Conservation (phyloP, 2,113 vertebrate genomes). For the Thoracochromis brauschi region DNA sequence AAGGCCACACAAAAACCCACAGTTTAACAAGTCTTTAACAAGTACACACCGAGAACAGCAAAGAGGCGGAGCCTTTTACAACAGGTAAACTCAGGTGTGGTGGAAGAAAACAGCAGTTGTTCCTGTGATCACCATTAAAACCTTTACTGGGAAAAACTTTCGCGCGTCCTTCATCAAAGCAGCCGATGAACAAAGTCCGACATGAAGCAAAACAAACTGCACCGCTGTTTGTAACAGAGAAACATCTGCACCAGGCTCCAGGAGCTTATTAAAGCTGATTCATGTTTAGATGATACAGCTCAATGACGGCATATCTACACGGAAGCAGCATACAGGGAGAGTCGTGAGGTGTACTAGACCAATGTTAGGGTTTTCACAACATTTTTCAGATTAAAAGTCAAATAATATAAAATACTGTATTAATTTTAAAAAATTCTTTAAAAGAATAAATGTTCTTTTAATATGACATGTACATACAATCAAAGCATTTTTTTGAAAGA, state of each 20-base stretch:
- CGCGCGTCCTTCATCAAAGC: not conserved
- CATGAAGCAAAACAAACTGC: not conserved
- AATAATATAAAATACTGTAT: not conserved
- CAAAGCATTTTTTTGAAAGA: not conserved
- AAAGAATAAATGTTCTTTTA: not conserved
- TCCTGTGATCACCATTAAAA: not conserved
- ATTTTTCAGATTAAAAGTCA: not conserved
- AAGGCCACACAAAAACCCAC: not conserved
- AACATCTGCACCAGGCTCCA: not conserved
- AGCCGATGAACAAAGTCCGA: not conserved
- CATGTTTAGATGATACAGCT: accelerated
- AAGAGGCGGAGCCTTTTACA: not conserved
- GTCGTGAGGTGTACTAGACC: not conserved
- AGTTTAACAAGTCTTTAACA: not conserved
- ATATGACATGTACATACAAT: not conserved
- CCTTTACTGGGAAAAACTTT: not conserved
- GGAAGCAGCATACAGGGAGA: not conserved
- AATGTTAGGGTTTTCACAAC: not conserved
- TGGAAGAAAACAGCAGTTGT: not conserved
- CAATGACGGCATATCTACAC: not conserved
- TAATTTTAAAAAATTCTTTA: not conserved
- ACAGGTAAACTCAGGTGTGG: not conserved
- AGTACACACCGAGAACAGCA: not conserved
- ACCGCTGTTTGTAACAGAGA: not conserved
- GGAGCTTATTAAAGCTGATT: not conserved